These are phyloP conservation scores for Dasyurus viverrinus DNA, from an alignment of 2,113 vertebrate species.

Conservation along the genomic window DNA sequence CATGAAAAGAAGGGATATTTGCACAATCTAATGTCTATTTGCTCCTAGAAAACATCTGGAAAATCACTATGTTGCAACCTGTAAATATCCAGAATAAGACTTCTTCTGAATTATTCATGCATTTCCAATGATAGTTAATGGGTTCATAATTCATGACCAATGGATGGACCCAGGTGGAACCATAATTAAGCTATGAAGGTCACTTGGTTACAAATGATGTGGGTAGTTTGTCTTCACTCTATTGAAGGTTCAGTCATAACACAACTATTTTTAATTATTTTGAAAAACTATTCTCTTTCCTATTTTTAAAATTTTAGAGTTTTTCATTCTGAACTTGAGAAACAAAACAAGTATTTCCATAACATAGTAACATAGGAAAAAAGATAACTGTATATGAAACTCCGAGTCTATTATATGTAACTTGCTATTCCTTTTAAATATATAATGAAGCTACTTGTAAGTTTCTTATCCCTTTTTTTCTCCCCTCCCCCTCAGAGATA, in stretches of 20 bases:
- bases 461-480: too few species aligned
- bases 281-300: conserved; percentile 48
- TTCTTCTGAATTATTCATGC: conserved; percentile 28
- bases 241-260: conserved; percentile 25
- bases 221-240: background rate
- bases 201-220: background rate
- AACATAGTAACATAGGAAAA: too few species aligned
- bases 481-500: too few species aligned
- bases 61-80: conserved; percentile 1
- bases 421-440: too few species aligned
- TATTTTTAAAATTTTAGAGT: background rate
- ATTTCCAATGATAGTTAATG: conserved; percentile 30
- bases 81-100: background rate
- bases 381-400: too few species aligned
- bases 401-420: too few species aligned
- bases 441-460: too few species aligned
- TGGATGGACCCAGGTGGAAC: background rate
- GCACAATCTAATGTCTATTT: background rate
- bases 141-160: background rate
- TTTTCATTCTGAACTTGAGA: too few species aligned
- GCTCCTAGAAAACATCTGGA: background rate
- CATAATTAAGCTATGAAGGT: background rate
- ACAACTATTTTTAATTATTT: conserved; percentile 50
- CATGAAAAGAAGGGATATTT: conserved; percentile 20
- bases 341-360: too few species aligned